Evolutionary conservation across 1,140 invertebrate species (phyloP), one percentile per base, ranked within the genome.

Genomic region (Drosophila ohnishii): DNA sequence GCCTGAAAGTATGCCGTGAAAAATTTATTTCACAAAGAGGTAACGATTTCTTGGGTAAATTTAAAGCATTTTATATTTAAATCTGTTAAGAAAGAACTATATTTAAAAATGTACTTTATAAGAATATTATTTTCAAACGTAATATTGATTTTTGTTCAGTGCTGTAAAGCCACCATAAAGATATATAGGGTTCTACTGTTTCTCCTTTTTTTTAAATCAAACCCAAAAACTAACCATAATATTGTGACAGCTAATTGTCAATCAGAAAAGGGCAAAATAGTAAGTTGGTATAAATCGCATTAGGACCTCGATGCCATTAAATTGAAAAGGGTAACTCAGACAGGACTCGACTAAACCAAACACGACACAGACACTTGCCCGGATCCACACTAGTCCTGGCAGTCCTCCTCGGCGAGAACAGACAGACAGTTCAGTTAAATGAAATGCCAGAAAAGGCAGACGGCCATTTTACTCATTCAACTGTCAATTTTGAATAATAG

Each of bases 401-500:
- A 32, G 47, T 50, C 28, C 28, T 50, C 0, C 28, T 32, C 48
- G 48, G 28, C 48, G 30, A 50, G 34, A 55, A 51, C 63, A 64
- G 60, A 65, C 78, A 85, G 48, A 50, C 48, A 50, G 28, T 50
- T 50, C 48, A 32, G 72, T 51, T 75, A 57, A 84, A 84, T 77
- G 74, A 78, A 78, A 78, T 65, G 74, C 55, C 78, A 70, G 75
- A 63, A 64, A 60, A 59, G 39, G 34, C 58, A 47, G 50, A 70
- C 74, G 76, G 79, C 84, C 83, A 87, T 78, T 87, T 87, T 67
- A 78, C 80, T 79, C 80, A 88, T 80, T 87, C 85, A 87, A 74
- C 85, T 88, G 80, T 84, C 85, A 89, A 84, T 88, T 88, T 88
- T 89, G 85, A 88, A 88, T 88, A 88, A 89, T 84, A 80, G 80